Evolutionary conservation across 2,113 vertebrate species (phyloP), one percentile per base, ranked within the genome.

Genomic region (Clarias macrocephalus): DNA sequence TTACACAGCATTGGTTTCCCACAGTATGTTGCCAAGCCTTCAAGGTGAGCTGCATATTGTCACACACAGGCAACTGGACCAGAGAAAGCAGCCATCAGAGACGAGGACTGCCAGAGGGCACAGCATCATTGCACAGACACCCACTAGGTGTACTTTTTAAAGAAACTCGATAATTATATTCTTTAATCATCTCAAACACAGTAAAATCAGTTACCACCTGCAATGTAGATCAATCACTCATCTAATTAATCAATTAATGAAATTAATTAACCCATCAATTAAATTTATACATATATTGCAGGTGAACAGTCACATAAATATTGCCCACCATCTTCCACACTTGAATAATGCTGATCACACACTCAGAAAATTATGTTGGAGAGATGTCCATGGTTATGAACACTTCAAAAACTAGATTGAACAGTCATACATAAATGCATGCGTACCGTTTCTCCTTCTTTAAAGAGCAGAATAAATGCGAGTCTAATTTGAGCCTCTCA

Each of bases 401-500:
- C 42, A 52, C 84, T 72, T 54, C 60, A 63, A n/a, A 48, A 66
- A 28, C 37, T 77, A n/a, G 37, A 85, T 30, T 8, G 37, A 72
- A 72, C 79, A 62, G 25, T 52, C 52, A 70, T 52, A 33, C 25
- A 42, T 77, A 48, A 77, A 85, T 48, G 59, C 59, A 28, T 62
- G 60, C 75, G 42, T 83, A 60, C 10, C 15, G 7, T 81, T 48
- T 79, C 65, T 79, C 57, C 62, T 28, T 54, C 48, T 79, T 52
- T 79, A 33, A 59, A 30, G 54, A 84, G 73, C 13, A 25, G n/a
- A 84, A 63, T 56, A 81, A 81, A 84, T 81, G 63, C 66, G 72
- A 16, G 15, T 75, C 85, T 87, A 84, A 89, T 89, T 87, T 66
- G 73, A 85, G 11, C 68, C 77, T 65, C 80, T 73, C 52, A 68